Evolutionary conservation across 2,888 invertebrate species (phyloP).

Genomic region (Agrochola lychnidis): DNA sequence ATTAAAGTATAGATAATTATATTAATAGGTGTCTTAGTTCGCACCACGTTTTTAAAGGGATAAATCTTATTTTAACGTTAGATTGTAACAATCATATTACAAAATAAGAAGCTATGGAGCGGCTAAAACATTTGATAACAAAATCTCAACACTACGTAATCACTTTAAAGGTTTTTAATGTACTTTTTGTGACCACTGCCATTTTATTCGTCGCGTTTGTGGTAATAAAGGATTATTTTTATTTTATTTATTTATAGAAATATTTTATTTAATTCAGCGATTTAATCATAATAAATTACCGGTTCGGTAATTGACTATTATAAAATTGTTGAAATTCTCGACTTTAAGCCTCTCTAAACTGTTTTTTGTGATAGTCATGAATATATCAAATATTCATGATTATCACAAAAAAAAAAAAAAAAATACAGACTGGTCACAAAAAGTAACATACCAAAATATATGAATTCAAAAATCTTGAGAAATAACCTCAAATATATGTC

Average conservation of each 20-base stretch:
- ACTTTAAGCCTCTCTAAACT: too few species aligned
- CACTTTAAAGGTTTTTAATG: conserved; percentile 12
- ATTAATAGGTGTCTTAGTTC: conserved; percentile 39
- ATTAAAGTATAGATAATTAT: too few species aligned
- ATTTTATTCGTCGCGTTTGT: too few species aligned
- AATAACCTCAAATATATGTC: conserved; percentile 46
- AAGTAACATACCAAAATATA: conserved; percentile 43
- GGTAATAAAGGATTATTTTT: too few species aligned
- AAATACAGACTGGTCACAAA: conserved; percentile 48
- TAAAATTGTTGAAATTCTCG: not conserved
- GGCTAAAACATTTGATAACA: conserved; percentile 51
- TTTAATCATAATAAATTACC: not conserved
- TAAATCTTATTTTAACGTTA: conserved; percentile 14
- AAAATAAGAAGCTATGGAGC: conserved; percentile 56
- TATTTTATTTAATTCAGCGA: not conserved
- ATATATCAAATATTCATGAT: too few species aligned
- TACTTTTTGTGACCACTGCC: conserved; percentile 42
- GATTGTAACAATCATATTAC: conserved; percentile 18
- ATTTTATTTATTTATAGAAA: too few species aligned
- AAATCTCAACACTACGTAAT: conserved; percentile 47
- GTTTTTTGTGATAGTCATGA: too few species aligned
- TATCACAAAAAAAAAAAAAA: too few species aligned
- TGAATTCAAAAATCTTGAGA: conserved; percentile 35
- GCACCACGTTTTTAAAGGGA: conserved; percentile 37
- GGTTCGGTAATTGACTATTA: not conserved